These are phyloP conservation scores for Synanthedon vespiformis DNA, from an alignment of 2,888 invertebrate genomes.

Conservation along the genomic window DNA sequence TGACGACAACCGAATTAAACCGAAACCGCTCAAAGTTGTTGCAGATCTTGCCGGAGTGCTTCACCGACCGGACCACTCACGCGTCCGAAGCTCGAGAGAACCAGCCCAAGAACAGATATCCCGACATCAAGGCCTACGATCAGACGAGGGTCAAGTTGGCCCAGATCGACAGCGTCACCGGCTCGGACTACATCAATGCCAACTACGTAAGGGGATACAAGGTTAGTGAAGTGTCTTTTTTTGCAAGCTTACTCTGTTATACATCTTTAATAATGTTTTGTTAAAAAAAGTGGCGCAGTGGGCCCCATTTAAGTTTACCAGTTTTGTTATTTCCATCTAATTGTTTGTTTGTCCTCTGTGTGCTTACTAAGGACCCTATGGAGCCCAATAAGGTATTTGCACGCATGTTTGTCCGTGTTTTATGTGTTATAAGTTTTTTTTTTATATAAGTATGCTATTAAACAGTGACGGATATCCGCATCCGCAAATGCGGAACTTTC, in stretches of 20 bases:
- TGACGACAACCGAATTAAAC: constrained; percentile 3
- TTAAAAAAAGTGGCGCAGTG: no score
- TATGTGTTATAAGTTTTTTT: background rate
- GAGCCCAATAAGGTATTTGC: constrained; percentile 51
- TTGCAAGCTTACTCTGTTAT: no score
- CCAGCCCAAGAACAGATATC: constrained; percentile 89
- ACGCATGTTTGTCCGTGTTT: constrained; percentile 11
- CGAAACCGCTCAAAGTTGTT: constrained; percentile 30
- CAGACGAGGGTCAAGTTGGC: constrained; percentile 88
- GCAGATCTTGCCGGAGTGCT: constrained; percentile 84
- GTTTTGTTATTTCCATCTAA: constrained; percentile 9
- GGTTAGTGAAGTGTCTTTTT: constrained; percentile 22
- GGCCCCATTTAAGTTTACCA: background rate
- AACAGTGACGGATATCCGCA: no score
- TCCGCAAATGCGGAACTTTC: no score
- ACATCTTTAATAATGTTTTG: no score
- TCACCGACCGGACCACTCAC: constrained; percentile 86
- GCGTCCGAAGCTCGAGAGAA: constrained; percentile 90
- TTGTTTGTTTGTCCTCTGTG: constrained; percentile 41
- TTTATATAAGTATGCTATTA: no score
- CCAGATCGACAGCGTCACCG: constrained; percentile 80
- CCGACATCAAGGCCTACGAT: constrained; percentile 93
- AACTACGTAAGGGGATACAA: constrained; percentile 92
- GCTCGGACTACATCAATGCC: constrained; percentile 93
- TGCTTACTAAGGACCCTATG: constrained; percentile 60